Conservation (phyloP, 2,888 invertebrate genomes). For the Dromius quadrimaculatus region DNA sequence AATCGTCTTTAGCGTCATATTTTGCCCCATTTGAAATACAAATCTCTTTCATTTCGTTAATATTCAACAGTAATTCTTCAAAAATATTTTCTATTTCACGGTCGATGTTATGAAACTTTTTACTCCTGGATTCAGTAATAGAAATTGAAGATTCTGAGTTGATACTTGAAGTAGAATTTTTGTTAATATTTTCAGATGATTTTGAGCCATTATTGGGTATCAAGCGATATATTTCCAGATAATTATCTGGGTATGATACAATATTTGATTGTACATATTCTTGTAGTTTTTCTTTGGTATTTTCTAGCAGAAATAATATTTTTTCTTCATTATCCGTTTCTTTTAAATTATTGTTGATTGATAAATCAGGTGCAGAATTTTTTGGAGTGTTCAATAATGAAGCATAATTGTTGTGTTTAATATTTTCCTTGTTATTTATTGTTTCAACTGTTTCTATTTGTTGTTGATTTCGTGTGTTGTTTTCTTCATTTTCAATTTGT, state of each 20-base stretch:
- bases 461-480: background rate
- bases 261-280: background rate
- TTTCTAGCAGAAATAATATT: background rate
- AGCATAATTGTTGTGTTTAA: background rate
- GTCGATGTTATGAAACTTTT: background rate
- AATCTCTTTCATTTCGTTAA: slow-evolving; percentile 12
- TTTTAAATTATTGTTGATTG: background rate
- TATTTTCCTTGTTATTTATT: background rate
- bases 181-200: background rate
- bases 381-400: slow-evolving; percentile 1
- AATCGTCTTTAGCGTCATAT: background rate
- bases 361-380: background rate
- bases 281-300: slow-evolving; percentile 11
- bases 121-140: background rate
- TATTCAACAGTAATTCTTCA: slow-evolving; percentile 2
- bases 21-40: background rate
- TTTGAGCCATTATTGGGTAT: background rate
- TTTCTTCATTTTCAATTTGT: slow-evolving; percentile 6
- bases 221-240: background rate
- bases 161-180: background rate
- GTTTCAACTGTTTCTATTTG: background rate
- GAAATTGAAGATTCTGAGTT: background rate
- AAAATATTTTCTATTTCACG: background rate
- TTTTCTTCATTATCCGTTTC: background rate
- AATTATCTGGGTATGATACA: background rate